Evolutionary conservation across 35 echinoderm and acorn worm species (phyloP), one percentile per base, ranked within the genome.

Genomic region (Chiridota heheva): DNA sequence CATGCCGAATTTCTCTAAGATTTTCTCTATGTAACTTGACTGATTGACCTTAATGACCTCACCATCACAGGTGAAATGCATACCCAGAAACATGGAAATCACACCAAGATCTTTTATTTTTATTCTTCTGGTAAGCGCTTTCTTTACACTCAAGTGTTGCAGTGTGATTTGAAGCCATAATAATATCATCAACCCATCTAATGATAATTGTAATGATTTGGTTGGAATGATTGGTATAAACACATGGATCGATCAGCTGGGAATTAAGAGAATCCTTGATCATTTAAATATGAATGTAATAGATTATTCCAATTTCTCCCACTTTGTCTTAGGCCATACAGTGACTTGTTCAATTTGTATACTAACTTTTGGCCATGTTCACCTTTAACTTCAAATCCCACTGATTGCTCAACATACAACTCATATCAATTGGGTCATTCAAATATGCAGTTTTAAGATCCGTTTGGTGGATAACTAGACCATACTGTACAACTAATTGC

Each of bases 221-320:
- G 30, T 39, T 36, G 2, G 26, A 7, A 36, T 78, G 33, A 40
- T 20, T 77, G 33, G 53, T 58, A 42, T 78, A 60, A 33, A 87
- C 26, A 81, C 76, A 88, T 18, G 36, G 37, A 36, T 88, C 86
- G n/a, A n/a, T n/a, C n/a, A 18, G 48, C 86, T 20, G 58, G 57
- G 39, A 53, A 70, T 73, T 82, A 67, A 10, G 29, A 10, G 40
- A 72, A 88, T 62, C n/a, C 59, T 36, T 72, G 42, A 4, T 81
- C 66, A 59, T 3, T 20, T 40, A 89, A 72, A 33, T 69, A 81
- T 4, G 16, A 33, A 80, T 88, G 86, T 56, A 89, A 81, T 40
- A 82, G 34, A 41, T 81, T 89, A 29, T 89, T 89, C 86, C 77
- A 89, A 81, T 82, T 89, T 82, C 78, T 75, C 5, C 86, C 69